phyloP scores from a whole-genome alignment of 2,888 invertebrate genomes.

The Metacarcinus magister region DNA sequence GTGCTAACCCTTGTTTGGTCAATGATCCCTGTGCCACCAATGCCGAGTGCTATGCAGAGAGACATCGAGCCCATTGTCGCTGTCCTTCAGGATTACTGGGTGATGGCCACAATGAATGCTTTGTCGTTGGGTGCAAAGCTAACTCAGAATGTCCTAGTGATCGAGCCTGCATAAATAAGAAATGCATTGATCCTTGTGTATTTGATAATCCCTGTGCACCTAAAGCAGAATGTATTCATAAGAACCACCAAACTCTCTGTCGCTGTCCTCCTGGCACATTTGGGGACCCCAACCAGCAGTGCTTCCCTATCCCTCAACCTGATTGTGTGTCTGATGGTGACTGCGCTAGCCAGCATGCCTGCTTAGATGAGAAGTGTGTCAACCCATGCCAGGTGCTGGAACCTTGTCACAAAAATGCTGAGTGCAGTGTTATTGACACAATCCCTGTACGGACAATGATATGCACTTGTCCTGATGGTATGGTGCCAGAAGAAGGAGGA shows the following conservation, averaged over 20 bases:
- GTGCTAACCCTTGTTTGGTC: slow-evolving; percentile 93
- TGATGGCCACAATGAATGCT: slow-evolving; percentile 84
- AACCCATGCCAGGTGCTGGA: slow-evolving; percentile 83
- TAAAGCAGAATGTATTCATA: slow-evolving; percentile 86
- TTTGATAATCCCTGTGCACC: slow-evolving; percentile 84
- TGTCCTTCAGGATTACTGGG: slow-evolving; percentile 84
- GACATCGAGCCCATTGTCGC: slow-evolving; percentile 84
- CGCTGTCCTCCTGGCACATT: slow-evolving; percentile 91
- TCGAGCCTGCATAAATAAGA: slow-evolving; percentile 88
- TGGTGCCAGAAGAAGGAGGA: slow-evolving; percentile 82
- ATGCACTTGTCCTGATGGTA: slow-evolving; percentile 83
- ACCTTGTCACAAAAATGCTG: slow-evolving; percentile 87
- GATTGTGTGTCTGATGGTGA: slow-evolving; percentile 82
- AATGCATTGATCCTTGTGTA: slow-evolving; percentile 90
- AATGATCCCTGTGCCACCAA: slow-evolving; percentile 88
- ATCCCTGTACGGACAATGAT: slow-evolving; percentile 83
- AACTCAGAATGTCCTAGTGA: slow-evolving; percentile 94
- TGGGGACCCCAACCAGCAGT: slow-evolving; percentile 87
- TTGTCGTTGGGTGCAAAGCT: slow-evolving; percentile 90
- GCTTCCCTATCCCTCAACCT: slow-evolving; percentile 89
- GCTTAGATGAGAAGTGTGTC: slow-evolving; percentile 83
- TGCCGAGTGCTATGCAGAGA: slow-evolving; percentile 84
- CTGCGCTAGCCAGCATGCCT: slow-evolving; percentile 83
- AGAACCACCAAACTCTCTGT: slow-evolving; percentile 88
- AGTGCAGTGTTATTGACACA: slow-evolving; percentile 85